Evolutionary conservation across 2,113 vertebrate genomes (phyloP), one percentile per base, ranked within the genome.

Genomic region (Lasiurus borealis): DNA sequence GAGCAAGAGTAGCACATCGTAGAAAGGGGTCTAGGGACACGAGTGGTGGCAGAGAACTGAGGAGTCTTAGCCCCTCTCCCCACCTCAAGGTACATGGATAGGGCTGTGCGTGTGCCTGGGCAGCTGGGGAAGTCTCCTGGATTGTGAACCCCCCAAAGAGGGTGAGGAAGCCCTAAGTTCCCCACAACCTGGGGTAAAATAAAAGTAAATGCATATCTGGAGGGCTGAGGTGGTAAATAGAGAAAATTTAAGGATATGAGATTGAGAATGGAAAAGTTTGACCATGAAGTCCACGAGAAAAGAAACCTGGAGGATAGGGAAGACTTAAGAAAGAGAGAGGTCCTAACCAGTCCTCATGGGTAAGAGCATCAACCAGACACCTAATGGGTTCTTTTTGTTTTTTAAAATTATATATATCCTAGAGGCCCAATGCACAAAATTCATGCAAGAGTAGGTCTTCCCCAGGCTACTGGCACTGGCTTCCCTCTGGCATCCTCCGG

Each of bases 1-100:
- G 59, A 80, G 31, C n/a, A 68, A 64, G 50, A 88, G 40, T 82
- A 96, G 95, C 97, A 96, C 97, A 73, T 92, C 0, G 0, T 92
- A 88, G 44, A 92, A 88, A 84, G 64, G 31, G 54, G 54, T 64
- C 9, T 73, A 25, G 46, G 36, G 87, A 46, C 23, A 34, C 10
- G 18, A 72, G 72, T 73, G 90, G 44, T 46, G 59, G 93, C 3
- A 9, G 75, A 88, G 40, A 85, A 66, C 21, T 13, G 76, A 86
- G 83, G 31, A 34, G 50, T 81, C 80, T 57, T 8, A 36, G 90
- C 69, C 64, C 76, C 64, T 68, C 64, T 73, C 71, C 85, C 78
- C 48, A 73, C 78, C 81, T 36, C 0, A 11, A 4, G 29, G 87
- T 50, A 52, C 10, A 34, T 66, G 76, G 85, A 27, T 10, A 71